Percentiles rank a stretch among this genome's conserved stretches.
These are phyloP conservation scores for Agrochola lota DNA, from an alignment of 2,888 invertebrate genomes.

Conservation along the genomic window DNA sequence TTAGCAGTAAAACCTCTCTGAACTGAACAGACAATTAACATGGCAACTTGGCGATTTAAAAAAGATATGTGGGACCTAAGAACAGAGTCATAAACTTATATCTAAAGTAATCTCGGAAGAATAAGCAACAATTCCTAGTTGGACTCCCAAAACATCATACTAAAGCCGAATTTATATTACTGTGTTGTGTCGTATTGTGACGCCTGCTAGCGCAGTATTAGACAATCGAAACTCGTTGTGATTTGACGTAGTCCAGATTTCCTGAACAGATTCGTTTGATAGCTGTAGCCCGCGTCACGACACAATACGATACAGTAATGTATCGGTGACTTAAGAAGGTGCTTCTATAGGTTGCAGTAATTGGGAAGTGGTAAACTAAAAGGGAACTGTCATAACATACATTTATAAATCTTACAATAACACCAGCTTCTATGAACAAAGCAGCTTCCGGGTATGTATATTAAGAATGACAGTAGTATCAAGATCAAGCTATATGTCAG, in stretches of 20 bases:
- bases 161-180: no score
- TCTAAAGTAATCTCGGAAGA: neutral
- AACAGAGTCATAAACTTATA: neutral
- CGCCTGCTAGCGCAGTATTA: no score
- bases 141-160: neutral
- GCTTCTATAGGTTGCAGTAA: neutral
- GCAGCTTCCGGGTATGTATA: neutral
- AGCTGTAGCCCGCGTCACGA: no score
- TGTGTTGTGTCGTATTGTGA: no score
- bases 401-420: neutral
- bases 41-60: neutral
- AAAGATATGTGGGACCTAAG: neutral
- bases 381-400: no score
- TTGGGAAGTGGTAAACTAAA: no score
- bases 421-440: neutral
- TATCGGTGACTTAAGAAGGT: neutral
- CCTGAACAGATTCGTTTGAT: no score
- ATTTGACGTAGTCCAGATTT: no score
- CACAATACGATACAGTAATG: no score
- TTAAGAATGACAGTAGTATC: neutral
- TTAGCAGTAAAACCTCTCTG: neutral
- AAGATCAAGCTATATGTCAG: neutral
- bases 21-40: slow-evolving; percentile 4
- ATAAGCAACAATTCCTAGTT: neutral
- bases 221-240: no score